A percentile compares a stretch with the other conserved stretches of the same genome.
phyloP scores from a whole-genome alignment of 2,797 vertebrate species.

The Pseudomugil tenellus region DNA sequence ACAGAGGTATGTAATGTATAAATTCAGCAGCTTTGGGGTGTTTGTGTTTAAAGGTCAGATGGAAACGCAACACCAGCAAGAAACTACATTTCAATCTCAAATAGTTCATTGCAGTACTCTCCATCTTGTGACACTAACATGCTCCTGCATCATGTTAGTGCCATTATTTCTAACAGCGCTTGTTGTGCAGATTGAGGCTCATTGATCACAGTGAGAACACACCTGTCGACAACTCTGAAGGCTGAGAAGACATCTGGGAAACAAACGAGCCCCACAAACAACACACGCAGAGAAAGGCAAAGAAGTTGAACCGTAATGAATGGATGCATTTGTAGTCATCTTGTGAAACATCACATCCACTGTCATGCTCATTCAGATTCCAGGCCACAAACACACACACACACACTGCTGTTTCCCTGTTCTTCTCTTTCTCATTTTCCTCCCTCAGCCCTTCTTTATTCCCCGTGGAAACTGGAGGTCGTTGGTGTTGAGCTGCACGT shows the following conservation, averaged over 20 bases:
- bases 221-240: conserved; percentile 31
- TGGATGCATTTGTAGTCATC: conserved; percentile 66
- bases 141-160: conserved; percentile 44
- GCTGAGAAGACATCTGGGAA: conserved; percentile 21
- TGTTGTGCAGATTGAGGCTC: conserved; percentile 37
- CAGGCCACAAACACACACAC: conserved; percentile 45
- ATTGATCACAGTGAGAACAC: conserved; percentile 56
- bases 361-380: conserved; percentile 69
- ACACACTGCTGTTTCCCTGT: conserved; percentile 31
- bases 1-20: conserved; percentile 47
- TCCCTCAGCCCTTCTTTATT: conserved; percentile 49
- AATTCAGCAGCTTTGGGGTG: conserved; percentile 50
- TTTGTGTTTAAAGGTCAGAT: conserved; percentile 74
- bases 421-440: conserved; percentile 73
- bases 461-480: conserved; percentile 74
- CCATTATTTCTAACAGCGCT: conserved; percentile 57
- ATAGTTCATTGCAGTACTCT: conserved; percentile 9
- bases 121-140: conserved; percentile 47
- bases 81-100: conserved; percentile 27
- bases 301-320: conserved; percentile 61
- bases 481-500: conserved; percentile 55
- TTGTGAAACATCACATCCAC: conserved; percentile 58
- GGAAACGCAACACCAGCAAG: conserved; percentile 48
- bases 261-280: conserved; percentile 35
- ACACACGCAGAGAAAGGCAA: conserved; percentile 32